phyloP scores from a whole-genome alignment of 2,888 invertebrate species.

The Darwinula stevensoni region DNA sequence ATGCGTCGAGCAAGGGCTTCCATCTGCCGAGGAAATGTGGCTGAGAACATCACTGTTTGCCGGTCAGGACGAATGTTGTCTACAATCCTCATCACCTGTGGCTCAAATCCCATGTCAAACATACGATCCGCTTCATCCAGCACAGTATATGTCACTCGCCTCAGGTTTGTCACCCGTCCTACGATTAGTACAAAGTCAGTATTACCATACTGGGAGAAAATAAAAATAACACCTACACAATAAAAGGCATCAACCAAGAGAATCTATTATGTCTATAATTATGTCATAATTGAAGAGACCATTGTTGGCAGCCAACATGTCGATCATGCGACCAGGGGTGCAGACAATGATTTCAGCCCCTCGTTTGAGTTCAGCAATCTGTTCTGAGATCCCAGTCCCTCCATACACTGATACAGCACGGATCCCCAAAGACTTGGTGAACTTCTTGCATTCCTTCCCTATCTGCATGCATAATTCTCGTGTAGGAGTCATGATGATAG shows the following conservation, averaged over 20 bases:
- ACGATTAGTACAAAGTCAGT: too few species aligned
- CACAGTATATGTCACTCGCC: conserved; percentile 88
- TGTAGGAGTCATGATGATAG: conserved; percentile 92
- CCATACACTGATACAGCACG: conserved; percentile 91
- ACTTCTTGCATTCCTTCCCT: conserved; percentile 76
- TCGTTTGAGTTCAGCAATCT: conserved; percentile 80
- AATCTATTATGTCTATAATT: not conserved
- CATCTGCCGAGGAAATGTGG: conserved; percentile 97
- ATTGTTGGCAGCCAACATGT: conserved; percentile 94
- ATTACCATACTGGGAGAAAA: too few species aligned
- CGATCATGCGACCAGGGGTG: conserved; percentile 97
- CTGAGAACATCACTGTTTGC: conserved; percentile 96
- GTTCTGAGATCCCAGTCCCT: conserved; percentile 84
- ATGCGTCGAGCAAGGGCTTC: conserved; percentile 85
- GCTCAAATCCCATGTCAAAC: conserved; percentile 99
- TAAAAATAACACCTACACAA: conserved; percentile 3
- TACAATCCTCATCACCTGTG: conserved; percentile 89
- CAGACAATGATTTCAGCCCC: conserved; percentile 97
- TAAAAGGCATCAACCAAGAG: too few species aligned
- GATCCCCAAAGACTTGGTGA: conserved; percentile 56
- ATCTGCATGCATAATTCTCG: conserved; percentile 97
- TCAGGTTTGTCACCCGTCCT: conserved; percentile 71
- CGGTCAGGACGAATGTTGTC: conserved; percentile 88
- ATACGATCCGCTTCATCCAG: conserved; percentile 96
- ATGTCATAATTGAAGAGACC: conserved; percentile 21